Conservation (phyloP, 2,888 invertebrate genomes). For the Tetanocera ferruginea region DNA sequence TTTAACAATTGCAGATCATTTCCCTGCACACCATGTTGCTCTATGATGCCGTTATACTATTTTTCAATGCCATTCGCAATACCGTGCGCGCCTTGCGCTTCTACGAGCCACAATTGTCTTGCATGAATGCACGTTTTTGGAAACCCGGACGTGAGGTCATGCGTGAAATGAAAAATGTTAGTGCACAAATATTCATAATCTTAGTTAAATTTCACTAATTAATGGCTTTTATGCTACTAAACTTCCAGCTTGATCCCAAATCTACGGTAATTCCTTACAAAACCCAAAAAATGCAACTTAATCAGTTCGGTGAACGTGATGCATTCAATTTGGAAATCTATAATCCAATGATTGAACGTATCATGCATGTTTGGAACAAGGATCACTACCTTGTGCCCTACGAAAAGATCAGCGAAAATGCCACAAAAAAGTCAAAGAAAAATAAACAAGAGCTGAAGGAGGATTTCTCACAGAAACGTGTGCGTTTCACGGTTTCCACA, state of each 20-base stretch:
- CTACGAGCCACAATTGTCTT: constrained; percentile 54
- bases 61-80: constrained; percentile 83
- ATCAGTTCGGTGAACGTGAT: constrained; percentile 74
- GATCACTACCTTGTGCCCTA: constrained; percentile 55
- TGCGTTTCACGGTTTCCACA: constrained; percentile 79
- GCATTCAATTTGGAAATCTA: constrained; percentile 72
- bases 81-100: constrained; percentile 50
- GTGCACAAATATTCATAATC: constrained; percentile 9
- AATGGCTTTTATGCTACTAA: neutral
- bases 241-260: constrained; percentile 73
- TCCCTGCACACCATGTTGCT: constrained; percentile 73
- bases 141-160: constrained; percentile 75
- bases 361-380: constrained; percentile 68
- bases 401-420: constrained; percentile 56
- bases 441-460: constrained; percentile 63
- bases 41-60: constrained; percentile 94
- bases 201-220: neutral
- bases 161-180: constrained; percentile 76
- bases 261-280: constrained; percentile 70
- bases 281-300: constrained; percentile 73
- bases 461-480: constrained; percentile 72
- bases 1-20: constrained; percentile 46
- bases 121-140: constrained; percentile 67
- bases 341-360: constrained; percentile 65
- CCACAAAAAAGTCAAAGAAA: constrained; percentile 64